Conservation (phyloP, 2,113 vertebrate genomes). For the Pseudorectes ferrugineus region DNA sequence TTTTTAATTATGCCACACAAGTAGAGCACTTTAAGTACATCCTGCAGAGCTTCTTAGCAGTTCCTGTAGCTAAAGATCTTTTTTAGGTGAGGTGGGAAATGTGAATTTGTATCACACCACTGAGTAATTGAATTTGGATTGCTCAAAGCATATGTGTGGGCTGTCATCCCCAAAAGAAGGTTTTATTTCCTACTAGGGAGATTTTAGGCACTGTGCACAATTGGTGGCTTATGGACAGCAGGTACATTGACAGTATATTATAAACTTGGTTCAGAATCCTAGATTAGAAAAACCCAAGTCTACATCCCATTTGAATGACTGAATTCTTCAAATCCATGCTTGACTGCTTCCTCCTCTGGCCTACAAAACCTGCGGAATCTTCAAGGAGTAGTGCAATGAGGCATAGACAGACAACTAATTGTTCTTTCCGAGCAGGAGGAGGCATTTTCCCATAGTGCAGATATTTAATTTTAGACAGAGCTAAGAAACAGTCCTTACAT, state of each 20-base stretch:
- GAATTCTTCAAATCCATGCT: not conserved
- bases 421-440: not conserved
- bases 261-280: not conserved
- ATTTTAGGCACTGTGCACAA: not conserved
- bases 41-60: conserved; percentile 16
- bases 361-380: not conserved
- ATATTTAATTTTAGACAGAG: not conserved
- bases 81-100: conserved; percentile 19
- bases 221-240: not conserved
- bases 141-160: not conserved
- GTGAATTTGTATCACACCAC: not conserved
- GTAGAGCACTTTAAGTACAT: not conserved
- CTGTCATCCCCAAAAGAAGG: not conserved
- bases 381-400: not conserved
- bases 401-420: not conserved
- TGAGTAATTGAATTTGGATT: conserved; percentile 4
- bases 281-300: not conserved
- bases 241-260: not conserved
- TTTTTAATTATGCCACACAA: conserved; percentile 21
- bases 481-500: not conserved
- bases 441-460: not conserved
- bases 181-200: not conserved
- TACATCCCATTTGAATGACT: not conserved
- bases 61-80: conserved; percentile 13
- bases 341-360: not conserved